Evolutionary conservation across 2,113 vertebrate species (phyloP).

Genomic region (Pachycephala philippinensis): DNA sequence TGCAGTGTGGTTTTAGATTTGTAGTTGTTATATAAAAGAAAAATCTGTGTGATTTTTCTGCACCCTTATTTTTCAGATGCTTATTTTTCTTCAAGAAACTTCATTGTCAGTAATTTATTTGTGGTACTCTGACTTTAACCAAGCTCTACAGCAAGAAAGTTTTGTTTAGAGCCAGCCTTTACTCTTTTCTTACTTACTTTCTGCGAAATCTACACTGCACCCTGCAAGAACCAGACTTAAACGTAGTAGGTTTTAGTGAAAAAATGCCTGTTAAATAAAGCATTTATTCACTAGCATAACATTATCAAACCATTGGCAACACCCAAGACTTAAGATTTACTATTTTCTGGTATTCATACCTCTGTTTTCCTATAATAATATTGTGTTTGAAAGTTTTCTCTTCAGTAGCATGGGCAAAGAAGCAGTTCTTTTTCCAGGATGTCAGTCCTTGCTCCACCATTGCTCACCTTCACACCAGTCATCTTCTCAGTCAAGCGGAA

Average conservation of each 20-base stretch:
- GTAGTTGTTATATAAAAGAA: not conserved
- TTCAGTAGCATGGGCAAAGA: not conserved
- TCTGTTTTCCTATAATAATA: not conserved
- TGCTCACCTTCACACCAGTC: not conserved
- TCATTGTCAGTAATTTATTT: not conserved
- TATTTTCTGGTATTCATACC: not conserved
- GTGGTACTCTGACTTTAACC: not conserved
- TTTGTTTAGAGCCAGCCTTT: not conserved
- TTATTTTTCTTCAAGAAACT: not conserved
- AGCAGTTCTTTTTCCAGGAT: not conserved
- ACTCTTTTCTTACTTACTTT: not conserved
- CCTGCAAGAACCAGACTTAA: not conserved
- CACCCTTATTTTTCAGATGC: not conserved
- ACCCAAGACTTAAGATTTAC: not conserved
- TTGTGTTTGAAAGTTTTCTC: not conserved
- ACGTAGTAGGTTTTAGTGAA: not conserved
- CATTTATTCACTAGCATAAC: not conserved
- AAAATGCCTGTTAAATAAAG: not conserved
- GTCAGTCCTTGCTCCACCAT: not conserved
- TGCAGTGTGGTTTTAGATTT: not conserved
- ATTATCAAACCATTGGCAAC: not conserved
- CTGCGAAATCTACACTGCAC: not conserved
- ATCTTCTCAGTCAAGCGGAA: conserved; percentile 6
- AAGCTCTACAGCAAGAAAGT: not conserved
- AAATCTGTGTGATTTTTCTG: not conserved